A percentile compares a stretch with the other conserved stretches of the same genome.
phyloP scores from a whole-genome alignment of 2,113 vertebrate species.

The Ceratotherium simum region DNA sequence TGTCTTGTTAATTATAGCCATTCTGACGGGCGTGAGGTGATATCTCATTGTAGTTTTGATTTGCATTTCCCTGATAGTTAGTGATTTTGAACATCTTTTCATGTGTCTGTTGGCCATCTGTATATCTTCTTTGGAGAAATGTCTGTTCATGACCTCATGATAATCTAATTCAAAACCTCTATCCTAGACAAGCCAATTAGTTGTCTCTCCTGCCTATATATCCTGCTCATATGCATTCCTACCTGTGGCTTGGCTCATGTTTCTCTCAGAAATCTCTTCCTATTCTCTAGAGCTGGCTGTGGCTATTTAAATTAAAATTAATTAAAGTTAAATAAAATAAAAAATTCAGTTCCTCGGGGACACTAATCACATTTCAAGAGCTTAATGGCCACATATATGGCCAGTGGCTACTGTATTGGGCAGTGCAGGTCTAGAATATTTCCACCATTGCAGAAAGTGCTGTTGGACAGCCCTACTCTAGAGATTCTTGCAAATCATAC shows the following conservation, averaged over 20 bases:
- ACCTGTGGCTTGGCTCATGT: neutral
- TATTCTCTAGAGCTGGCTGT: neutral
- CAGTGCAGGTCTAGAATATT: neutral
- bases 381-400: neutral
- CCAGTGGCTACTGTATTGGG: neutral
- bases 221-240: neutral
- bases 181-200: neutral
- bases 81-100: no score
- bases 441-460: neutral
- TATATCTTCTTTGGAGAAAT: no score
- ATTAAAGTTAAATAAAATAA: slow-evolving; percentile 34
- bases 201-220: neutral
- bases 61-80: no score
- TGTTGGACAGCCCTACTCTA: neutral
- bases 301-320: slow-evolving; percentile 14
- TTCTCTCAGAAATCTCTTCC: slow-evolving; percentile 43
- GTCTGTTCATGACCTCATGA: neutral
- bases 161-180: slow-evolving; percentile 2
- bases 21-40: no score
- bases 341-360: neutral
- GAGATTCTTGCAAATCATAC: slow-evolving; percentile 31
- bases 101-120: no score
- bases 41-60: no score
- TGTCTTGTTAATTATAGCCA: no score
- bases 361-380: neutral